Evolutionary conservation across 2,797 vertebrate species (phyloP).

Genomic region (Darevskia mixta): DNA sequence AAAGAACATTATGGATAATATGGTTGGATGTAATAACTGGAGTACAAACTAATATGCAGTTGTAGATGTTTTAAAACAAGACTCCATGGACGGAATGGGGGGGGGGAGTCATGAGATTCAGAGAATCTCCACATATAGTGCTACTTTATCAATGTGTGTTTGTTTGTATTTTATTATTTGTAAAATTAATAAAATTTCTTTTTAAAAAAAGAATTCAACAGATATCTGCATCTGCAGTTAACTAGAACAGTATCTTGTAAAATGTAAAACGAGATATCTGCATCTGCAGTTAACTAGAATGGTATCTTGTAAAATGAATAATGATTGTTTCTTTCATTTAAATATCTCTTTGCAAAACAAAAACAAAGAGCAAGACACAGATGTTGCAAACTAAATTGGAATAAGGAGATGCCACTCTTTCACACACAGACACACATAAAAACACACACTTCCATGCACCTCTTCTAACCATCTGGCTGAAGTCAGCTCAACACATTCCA

Average conservation of each 20-base stretch:
- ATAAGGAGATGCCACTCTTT: constrained; percentile 23
- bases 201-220: background rate
- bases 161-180: no score
- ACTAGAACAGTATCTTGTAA: no score
- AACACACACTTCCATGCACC: background rate
- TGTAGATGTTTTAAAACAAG: no score
- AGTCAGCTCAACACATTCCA: constrained; percentile 46
- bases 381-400: constrained; percentile 57
- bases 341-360: background rate
- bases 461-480: constrained; percentile 38
- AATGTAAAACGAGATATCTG: background rate
- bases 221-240: background rate
- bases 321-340: background rate
- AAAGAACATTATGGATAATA: no score
- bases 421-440: no score
- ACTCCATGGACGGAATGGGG: no score
- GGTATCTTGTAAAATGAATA: background rate
- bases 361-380: constrained; percentile 14
- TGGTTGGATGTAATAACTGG: no score
- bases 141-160: no score
- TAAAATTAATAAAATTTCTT: no score
- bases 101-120: no score
- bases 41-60: no score
- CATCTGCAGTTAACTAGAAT: background rate
- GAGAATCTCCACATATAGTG: no score